These are phyloP conservation scores for Telmatherina bonti DNA, from an alignment of 2,797 vertebrate species.

Conservation along the genomic window DNA sequence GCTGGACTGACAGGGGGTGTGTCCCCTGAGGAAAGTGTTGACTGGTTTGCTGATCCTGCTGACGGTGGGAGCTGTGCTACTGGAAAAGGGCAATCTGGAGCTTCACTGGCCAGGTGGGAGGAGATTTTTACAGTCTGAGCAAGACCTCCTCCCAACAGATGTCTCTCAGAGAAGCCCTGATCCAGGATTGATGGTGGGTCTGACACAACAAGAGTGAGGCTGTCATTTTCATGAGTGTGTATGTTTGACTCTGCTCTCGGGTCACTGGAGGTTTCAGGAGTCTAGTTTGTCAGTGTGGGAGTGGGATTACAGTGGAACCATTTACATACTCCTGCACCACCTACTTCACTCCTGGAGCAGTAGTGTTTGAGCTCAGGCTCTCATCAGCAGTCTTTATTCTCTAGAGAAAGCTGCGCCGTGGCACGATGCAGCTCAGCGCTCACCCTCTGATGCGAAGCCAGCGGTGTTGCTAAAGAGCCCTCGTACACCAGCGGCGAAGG, in stretches of 20 bases:
- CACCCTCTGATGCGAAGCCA: conserved; percentile 77
- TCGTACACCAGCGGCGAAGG: conserved; percentile 70
- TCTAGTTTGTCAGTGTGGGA: conserved; percentile 57
- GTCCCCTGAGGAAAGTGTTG: conserved; percentile 67
- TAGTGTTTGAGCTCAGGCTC: conserved; percentile 67
- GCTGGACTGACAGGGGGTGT: conserved; percentile 34
- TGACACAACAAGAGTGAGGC: conserved; percentile 26
- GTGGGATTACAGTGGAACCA: conserved; percentile 55
- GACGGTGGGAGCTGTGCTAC: conserved; percentile 57
- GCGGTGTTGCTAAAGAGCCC: conserved; percentile 59
- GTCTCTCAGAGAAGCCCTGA: conserved; percentile 51
- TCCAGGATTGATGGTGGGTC: conserved; percentile 31
- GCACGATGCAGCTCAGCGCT: conserved; percentile 91
- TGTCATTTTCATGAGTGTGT: conserved; percentile 55
- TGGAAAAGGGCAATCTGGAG: conserved; percentile 52
- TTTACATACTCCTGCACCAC: conserved; percentile 61
- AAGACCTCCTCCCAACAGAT: conserved; percentile 40
- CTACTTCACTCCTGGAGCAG: conserved; percentile 57
- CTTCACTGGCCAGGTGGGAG: conserved; percentile 59
- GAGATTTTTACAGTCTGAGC: conserved; percentile 39
- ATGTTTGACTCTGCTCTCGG: conserved; percentile 51
- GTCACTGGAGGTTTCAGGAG: conserved; percentile 50
- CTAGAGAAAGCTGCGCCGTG: conserved; percentile 92
- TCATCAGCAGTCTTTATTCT: conserved; percentile 92
- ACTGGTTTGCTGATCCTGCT: conserved; percentile 53